Evolutionary conservation across 2,888 invertebrate species (phyloP).

Genomic region (Molanna angustata): DNA sequence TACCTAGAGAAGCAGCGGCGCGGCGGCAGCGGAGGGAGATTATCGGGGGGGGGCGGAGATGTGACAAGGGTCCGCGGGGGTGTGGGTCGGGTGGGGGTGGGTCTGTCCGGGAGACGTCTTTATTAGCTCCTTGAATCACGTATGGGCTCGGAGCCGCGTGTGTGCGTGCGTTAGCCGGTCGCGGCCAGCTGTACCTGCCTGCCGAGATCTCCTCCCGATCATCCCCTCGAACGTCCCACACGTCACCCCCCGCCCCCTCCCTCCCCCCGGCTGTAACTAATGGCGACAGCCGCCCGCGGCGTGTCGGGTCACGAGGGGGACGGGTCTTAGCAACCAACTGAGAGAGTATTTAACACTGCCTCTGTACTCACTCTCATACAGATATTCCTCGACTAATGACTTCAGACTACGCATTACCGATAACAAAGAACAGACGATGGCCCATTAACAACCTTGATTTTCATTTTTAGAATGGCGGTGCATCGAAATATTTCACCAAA

Average conservation of each 20-base stretch:
- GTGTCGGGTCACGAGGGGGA: slow-evolving; percentile 11
- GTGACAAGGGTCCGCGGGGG: slow-evolving; percentile 20
- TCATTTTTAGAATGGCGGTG: too few species aligned
- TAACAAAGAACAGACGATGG: too few species aligned
- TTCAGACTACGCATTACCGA: too few species aligned
- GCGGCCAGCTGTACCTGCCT: slow-evolving; percentile 21
- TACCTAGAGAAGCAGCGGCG: not conserved
- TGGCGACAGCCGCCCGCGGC: slow-evolving; percentile 31
- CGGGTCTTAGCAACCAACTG: slow-evolving; percentile 19
- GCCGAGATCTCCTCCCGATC: slow-evolving; percentile 10
- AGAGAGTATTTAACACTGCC: slow-evolving; percentile 20
- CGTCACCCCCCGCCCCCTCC: slow-evolving; percentile 9
- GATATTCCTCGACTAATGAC: not conserved
- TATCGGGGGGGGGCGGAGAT: slow-evolving; percentile 9
- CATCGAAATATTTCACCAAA: too few species aligned
- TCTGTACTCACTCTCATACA: slow-evolving; percentile 7
- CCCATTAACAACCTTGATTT: too few species aligned
- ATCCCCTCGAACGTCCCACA: slow-evolving; percentile 23
- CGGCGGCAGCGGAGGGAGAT: not conserved
- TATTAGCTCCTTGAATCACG: slow-evolving; percentile 24
- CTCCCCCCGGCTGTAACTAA: slow-evolving; percentile 27
- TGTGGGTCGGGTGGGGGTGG: too few species aligned
- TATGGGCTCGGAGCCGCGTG: slow-evolving; percentile 15
- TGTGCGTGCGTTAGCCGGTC: slow-evolving; percentile 24
- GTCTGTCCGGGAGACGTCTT: slow-evolving; percentile 26